Percentiles rank a stretch among this genome's conserved stretches.
Evolutionary conservation across 2,113 vertebrate species (phyloP).

Genomic region (Sula dactylatra): DNA sequence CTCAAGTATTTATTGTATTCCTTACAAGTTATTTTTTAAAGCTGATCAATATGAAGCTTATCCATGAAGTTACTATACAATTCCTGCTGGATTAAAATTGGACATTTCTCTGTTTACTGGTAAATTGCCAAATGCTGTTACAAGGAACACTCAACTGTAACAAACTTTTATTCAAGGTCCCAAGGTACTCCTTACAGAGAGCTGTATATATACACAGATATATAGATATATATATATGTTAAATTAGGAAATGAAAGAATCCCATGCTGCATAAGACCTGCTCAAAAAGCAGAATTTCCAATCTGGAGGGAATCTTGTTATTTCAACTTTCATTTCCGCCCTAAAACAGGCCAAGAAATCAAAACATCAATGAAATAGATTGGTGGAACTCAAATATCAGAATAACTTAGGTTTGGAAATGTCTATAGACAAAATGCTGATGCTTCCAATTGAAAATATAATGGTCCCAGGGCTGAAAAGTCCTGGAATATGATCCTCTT

Average conservation of each 20-base stretch:
- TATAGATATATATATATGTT: neutral
- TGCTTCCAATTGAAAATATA: neutral
- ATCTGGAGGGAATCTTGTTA: neutral
- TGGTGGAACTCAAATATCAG: neutral
- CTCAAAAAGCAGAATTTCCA: conserved; percentile 29
- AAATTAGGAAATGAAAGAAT: conserved; percentile 8
- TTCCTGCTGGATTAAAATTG: conserved; percentile 8
- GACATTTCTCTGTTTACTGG: neutral
- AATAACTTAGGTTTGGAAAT: neutral
- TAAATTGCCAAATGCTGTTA: conserved; percentile 25
- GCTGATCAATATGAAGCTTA: neutral
- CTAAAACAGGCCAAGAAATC: conserved; percentile 11
- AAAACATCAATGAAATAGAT: conserved; percentile 41
- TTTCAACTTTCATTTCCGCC: neutral
- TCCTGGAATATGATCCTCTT: neutral
- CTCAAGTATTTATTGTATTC: neutral
- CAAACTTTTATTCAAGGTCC: conserved; percentile 12
- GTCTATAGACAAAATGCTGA: neutral
- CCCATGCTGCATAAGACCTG: neutral
- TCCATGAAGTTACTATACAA: neutral
- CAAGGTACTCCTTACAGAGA: neutral
- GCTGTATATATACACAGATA: too few species aligned
- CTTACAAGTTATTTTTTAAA: neutral
- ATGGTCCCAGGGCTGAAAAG: neutral
- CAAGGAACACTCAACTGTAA: neutral